Evolutionary conservation across 2,888 invertebrate genomes (phyloP), one percentile per base, ranked within the genome.

Genomic region (Nemapogon koenigi): DNA sequence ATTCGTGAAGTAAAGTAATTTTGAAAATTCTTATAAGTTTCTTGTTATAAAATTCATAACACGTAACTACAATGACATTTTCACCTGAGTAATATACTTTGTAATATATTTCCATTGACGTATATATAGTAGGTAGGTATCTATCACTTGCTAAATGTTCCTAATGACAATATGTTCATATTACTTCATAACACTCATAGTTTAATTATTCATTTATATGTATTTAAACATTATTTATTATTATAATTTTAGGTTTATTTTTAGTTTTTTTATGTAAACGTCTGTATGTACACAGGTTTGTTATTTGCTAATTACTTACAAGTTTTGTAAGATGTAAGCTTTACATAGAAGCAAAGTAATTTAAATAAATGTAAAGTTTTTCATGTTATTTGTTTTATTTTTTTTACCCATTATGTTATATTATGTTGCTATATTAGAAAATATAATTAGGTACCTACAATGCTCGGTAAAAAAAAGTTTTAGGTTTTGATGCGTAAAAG

Each of bases 301-400:
- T 69, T 71, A 69, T 71, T 75, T 69, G 70, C 71, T 67, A 66
- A 61, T 59, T 51, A 25, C 51, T 54, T 50, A 51, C 33, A 41
- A 41, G 45, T 30, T 64, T 62, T 66, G 62, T 73, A 72, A 71
- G 68, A 72, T 72, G 71, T 73, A 73, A 75, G 73, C 76, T 75
- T 76, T 75, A 75, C 62, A 62, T 75, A 73, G 70, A 68, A 62
- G 61, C 69, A 68, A 71, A 63, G 60, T 66, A 67, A 67, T 65
- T 70, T 62, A 62, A 72, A 66, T 69, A 69, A 69, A 68, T 67
- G 59, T 70, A 64, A 64, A 57, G 54, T 64, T 62, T 59, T 52
- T 57, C 53, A 57, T 61, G 58, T 57, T 53, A 41, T 49, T 69
- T 61, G 67, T 68, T 75, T 78, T 67, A 72, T 70, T 71, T 67